Evolutionary conservation across 2,113 vertebrate species (phyloP).

Genomic region (Vombatus ursinus): DNA sequence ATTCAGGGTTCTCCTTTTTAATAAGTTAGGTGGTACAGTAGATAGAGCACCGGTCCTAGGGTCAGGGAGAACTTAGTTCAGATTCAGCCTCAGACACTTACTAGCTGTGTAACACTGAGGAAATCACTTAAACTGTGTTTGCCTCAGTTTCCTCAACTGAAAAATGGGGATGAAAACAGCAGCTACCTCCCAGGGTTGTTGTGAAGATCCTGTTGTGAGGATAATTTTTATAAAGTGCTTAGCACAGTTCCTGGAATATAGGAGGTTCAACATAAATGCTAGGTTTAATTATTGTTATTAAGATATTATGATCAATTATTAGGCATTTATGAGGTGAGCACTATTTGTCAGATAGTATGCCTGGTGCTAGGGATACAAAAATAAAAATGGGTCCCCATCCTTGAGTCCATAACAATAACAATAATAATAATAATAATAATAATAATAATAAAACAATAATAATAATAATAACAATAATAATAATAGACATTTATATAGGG

Average conservation of each 20-base stretch:
- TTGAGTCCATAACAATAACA: too few relatives aligned
- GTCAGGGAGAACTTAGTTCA: background rate
- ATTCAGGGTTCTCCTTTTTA: background rate
- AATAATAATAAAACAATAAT: too few relatives aligned
- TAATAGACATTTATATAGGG: background rate
- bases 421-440: too few relatives aligned
- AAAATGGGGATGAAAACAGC: background rate
- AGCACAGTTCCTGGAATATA: background rate
- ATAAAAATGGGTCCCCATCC: background rate
- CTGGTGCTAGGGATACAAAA: background rate
- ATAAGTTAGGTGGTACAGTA: background rate
- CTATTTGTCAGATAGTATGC: background rate
- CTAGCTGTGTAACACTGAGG: background rate
- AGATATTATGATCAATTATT: background rate
- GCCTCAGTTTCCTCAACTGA: background rate
- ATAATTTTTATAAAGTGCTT: background rate
- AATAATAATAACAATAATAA: too few relatives aligned
- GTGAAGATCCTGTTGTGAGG: background rate
- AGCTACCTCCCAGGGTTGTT: background rate
- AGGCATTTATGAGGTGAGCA: background rate
- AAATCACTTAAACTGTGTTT: too few relatives aligned
- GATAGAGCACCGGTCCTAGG: too few relatives aligned
- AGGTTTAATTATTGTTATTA: background rate
- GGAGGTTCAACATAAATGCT: background rate
- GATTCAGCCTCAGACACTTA: background rate